Evolutionary conservation across 2,888 invertebrate genomes (phyloP), one percentile per base, ranked within the genome.

Genomic region (Lepas anatifera): DNA sequence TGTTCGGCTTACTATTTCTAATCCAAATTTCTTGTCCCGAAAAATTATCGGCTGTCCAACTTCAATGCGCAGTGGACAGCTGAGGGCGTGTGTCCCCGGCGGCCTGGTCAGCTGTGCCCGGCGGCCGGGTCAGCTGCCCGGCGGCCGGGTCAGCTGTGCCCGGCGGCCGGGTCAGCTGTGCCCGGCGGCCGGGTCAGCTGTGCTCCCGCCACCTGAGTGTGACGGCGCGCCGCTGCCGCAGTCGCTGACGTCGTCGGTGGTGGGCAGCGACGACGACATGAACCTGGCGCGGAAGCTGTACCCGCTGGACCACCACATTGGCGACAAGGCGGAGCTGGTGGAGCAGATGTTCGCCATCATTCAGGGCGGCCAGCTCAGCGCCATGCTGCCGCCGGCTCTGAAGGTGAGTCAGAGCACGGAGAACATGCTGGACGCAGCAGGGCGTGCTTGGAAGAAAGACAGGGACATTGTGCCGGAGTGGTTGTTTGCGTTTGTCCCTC

Each of bases 361-460:
- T 10, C 76, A 77, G 64, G 79, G 79, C 32, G 76, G 77, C 37
- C 79, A 80, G 70, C 76, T 82, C 29, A 77, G 78, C 66, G 77
- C 79, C 29, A 79, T 81, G 75, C 75, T 82, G 67, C 82, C 82
- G 8, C 81, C 81, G 37, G 75, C 79, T 29, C 76, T 82, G 7
- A 80, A 79, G 79, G 82, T 81, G 72, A 50, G 73, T 72, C 11
- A 18, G 11, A n/a, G n/a, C n/a, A n/a, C n/a, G n/a, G n/a, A n/a
- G n/a, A n/a, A n/a, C n/a, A n/a, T n/a, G n/a, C n/a, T n/a, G n/a
- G n/a, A n/a, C n/a, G n/a, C n/a, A n/a, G n/a, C n/a, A n/a, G n/a
- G n/a, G n/a, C n/a, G n/a, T n/a, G n/a, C n/a, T n/a, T n/a, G n/a
- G n/a, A n/a, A n/a, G n/a, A n/a, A n/a, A n/a, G n/a, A 41, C 16